These are phyloP conservation scores for Enteromius treurensis DNA, from an alignment of 2,797 vertebrate genomes.

Conservation along the genomic window DNA sequence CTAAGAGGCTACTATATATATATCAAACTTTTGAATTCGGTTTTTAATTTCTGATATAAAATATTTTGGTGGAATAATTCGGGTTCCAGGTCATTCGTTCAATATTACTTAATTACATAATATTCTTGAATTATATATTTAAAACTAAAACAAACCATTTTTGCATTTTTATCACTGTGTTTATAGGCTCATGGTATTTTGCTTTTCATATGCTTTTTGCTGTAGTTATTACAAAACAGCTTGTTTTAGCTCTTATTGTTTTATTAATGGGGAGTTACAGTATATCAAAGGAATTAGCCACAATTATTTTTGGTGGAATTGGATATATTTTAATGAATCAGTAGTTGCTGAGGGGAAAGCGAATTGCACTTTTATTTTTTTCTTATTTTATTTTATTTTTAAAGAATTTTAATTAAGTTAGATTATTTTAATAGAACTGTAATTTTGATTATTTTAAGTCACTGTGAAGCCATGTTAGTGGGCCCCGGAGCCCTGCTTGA, in stretches of 20 bases:
- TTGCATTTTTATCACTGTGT: not conserved
- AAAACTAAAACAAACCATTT: no score
- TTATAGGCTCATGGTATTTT: not conserved
- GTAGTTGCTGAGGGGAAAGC: not conserved
- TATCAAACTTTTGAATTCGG: not conserved
- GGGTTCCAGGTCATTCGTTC: not conserved
- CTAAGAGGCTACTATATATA: no score
- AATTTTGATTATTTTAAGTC: not conserved
- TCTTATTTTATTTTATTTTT: not conserved
- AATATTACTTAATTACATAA: not conserved
- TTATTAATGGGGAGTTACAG: not conserved
- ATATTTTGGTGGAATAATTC: not conserved
- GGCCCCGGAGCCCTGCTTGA: not conserved
- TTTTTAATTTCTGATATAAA: not conserved
- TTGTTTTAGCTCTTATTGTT: not conserved
- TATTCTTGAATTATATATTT: not conserved
- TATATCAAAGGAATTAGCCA: not conserved
- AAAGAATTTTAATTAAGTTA: no score
- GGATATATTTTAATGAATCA: not conserved
- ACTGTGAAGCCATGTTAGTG: not conserved
- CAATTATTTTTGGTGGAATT: not conserved
- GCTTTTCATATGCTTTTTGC: not conserved
- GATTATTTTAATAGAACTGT: no score
- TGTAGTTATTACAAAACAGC: not conserved
- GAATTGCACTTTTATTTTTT: not conserved